Evolutionary conservation across 2,113 vertebrate species (phyloP), one percentile per base, ranked within the genome.

Genomic region (Catharus minimus): DNA sequence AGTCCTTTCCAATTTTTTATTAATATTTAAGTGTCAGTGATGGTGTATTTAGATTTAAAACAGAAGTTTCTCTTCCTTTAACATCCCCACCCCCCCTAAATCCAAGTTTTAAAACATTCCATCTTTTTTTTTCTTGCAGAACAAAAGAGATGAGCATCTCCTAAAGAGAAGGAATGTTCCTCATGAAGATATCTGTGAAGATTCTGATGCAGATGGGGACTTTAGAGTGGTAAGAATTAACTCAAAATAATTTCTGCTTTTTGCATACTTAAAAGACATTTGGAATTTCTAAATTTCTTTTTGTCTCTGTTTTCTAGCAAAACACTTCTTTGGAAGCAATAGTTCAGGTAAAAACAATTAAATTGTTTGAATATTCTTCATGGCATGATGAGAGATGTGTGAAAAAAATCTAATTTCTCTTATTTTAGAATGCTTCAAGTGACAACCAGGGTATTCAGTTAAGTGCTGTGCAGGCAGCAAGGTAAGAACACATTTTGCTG

Each of bases 321-420:
- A 99, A 99, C 96, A 98, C 99, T 65, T 99, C 99, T 77, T 97
- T 99, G 97, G 99, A 99, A 98, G 98, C 99, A 97, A 99, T 99
- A 98, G 99, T 99, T 94, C 99, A 99, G 98, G 99, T 99, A 98
- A 99, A 97, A 82, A 47, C 33, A 4, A 7, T 24, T 36, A 20
- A 15, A 43, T 68, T 75, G 5, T 49, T 81, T 53, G 16, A 46
- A 47, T 27, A 9, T 58, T 68, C 11, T 60, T 82, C 53, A 27
- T 80, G 20, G 55, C 10, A 24, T 43, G 23, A 6, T 94, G 52
- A 30, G 81, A 90, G 73, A 58, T 89, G 18, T 7, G 5, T 93
- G 50, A 93, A 47, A 93, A 47, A 66, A 88, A 62, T 23, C 23
- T 88, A 12, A 93, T 80, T 86, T 73, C 17, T 96, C 43, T 91